phyloP scores from a whole-genome alignment of 1,140 invertebrate genomes.

The Drosophila arizonae region DNA sequence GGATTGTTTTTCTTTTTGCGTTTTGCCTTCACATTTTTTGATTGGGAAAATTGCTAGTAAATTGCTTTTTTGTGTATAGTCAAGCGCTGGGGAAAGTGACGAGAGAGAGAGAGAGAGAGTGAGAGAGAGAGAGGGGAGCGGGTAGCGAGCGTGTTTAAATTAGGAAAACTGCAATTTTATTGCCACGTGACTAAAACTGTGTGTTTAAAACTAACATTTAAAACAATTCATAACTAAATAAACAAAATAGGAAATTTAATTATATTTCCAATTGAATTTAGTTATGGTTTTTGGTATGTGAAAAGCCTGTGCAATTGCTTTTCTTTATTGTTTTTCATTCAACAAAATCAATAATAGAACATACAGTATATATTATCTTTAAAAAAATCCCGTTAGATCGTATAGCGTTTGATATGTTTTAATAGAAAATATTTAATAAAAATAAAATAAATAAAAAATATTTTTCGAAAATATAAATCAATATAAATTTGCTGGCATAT shows the following conservation, averaged over 20 bases:
- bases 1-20: slow-evolving; percentile 1
- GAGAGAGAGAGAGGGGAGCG: background rate
- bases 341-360: too few relatives aligned
- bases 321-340: background rate
- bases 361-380: too few relatives aligned
- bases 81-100: background rate
- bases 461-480: too few relatives aligned
- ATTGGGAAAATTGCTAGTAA: slow-evolving; percentile 74
- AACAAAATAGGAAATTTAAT: background rate
- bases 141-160: slow-evolving; percentile 11
- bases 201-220: too few relatives aligned
- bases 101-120: background rate
- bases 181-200: slow-evolving; percentile 14
- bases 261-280: background rate
- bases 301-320: background rate
- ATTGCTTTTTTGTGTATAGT: slow-evolving; percentile 68
- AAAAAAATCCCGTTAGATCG: too few relatives aligned
- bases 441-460: too few relatives aligned
- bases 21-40: slow-evolving; percentile 50
- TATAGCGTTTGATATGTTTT: too few relatives aligned
- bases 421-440: too few relatives aligned
- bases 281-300: background rate
- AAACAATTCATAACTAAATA: background rate
- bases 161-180: slow-evolving; percentile 1
- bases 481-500: too few relatives aligned